A percentile compares a stretch with the other conserved stretches of the same genome.
Evolutionary conservation across 1,140 invertebrate species (phyloP).

Genomic region (Aphidius ervi): DNA sequence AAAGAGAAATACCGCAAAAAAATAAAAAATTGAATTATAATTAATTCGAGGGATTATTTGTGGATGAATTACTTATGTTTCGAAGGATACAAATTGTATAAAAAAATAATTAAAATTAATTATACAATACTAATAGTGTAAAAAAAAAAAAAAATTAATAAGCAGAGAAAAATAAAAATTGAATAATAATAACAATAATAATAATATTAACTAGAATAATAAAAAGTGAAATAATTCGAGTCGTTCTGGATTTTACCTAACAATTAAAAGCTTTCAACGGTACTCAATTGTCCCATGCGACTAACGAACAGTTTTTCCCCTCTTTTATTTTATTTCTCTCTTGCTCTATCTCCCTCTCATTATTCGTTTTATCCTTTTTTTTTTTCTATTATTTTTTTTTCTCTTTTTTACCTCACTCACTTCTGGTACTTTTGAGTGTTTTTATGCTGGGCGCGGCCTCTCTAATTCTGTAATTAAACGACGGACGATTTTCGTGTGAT

Average conservation of each 20-base stretch:
- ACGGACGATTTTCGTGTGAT: slow-evolving; percentile 14
- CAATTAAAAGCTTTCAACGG: slow-evolving; percentile 21
- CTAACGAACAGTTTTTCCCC: slow-evolving; percentile 12
- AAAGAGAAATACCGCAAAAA: neutral
- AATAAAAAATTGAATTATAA: neutral
- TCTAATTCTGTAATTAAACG: slow-evolving; percentile 16
- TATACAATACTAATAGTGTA: neutral
- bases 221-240: neutral
- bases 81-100: slow-evolving; percentile 5
- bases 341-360: slow-evolving; percentile 11
- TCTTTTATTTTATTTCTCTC: slow-evolving; percentile 19
- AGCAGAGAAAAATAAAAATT: slow-evolving; percentile 12
- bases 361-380: slow-evolving; percentile 1
- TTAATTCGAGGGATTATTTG: too few species aligned
- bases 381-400: slow-evolving; percentile 17
- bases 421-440: slow-evolving; percentile 8
- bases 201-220: too few species aligned
- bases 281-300: slow-evolving; percentile 11
- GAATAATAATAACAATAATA: neutral
- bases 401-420: slow-evolving; percentile 11
- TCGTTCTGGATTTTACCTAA: slow-evolving; percentile 16
- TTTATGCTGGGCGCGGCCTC: slow-evolving; percentile 12
- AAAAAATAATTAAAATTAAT: neutral
- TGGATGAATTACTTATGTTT: too few species aligned
- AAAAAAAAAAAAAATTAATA: neutral